Base-by-base conservation (phyloP, 2,113 vertebrate species). In the Excalfactoria chinensis region DNA sequence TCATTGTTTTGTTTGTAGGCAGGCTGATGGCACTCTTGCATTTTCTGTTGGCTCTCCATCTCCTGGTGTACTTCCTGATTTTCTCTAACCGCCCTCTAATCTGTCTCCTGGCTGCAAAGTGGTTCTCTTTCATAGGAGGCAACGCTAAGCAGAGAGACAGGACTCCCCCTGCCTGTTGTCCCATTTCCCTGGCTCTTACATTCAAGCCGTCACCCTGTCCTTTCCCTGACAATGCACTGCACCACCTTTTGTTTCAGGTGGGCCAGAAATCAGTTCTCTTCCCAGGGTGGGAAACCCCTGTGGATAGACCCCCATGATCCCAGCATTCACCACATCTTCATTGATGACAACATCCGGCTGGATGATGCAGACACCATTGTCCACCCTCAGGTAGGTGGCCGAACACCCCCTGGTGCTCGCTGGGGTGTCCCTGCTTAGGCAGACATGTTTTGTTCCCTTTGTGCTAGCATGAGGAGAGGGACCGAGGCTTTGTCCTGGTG, bases 261-360 rank as follows among this genome's bases (percentile, higher is more conserved):
- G 99, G 96, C 96, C 48, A 95, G 55, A 28, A 98, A 99, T 84
- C 76, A 93, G 11, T 98, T 95, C 93, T 98, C 98, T 70, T 97
- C 96, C 59, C 79, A 7, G 5, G 99, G 99, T 48, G 99, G 99
- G 53, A 99, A 99, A 84, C 99, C 98, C 1, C 18, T 99, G 44
- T 98, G 98, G 99, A 95, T 99, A 3, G 98, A 99, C 75, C 98
- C 98, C 32, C 98, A 98, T 0, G 99, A 99, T 93, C 85, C 94
- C 7, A 18, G 86, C 0, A 83, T 98, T 67, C 99, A 99, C 53
- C 99, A 99, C 97, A 98, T 99, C 94, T 99, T 98, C 86, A 98
- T 99, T 4, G 99, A 99, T 4, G 99, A 99, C 96, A 99, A 99
- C 89, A 99, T 99, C 68, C 97, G 98, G 0, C 97, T 98, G 89